Evolutionary conservation across 2,888 invertebrate species (phyloP).

Genomic region (Pharmacophagus antenor): DNA sequence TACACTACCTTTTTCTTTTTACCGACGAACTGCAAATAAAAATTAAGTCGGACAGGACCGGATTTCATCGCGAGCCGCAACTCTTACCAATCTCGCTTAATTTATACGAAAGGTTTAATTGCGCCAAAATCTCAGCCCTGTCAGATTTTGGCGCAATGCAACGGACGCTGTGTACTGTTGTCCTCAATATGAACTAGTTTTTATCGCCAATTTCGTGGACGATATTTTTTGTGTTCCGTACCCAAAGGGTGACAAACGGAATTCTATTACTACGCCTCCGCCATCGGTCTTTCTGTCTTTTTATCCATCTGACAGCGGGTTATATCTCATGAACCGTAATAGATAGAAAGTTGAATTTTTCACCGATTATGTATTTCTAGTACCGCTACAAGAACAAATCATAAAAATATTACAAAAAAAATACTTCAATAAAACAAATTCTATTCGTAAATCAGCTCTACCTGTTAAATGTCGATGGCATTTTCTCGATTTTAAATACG

Average conservation of each 20-base stretch:
- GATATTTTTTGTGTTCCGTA: too few species aligned
- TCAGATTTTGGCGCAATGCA: conserved; percentile 54
- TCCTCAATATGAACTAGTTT: conserved; percentile 23
- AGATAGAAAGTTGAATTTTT: too few species aligned
- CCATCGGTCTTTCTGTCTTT: background rate
- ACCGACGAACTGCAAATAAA: conserved; percentile 45
- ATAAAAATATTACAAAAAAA: too few species aligned
- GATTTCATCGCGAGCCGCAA: conserved; percentile 58
- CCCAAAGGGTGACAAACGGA: too few species aligned
- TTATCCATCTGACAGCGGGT: too few species aligned
- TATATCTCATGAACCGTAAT: too few species aligned
- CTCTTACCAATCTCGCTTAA: conserved; percentile 48
- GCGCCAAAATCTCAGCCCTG: conserved; percentile 25
- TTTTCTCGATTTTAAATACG: too few species aligned
- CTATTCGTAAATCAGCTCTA: too few species aligned
- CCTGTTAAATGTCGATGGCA: too few species aligned
- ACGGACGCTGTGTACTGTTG: conserved; percentile 43
- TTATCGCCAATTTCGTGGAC: conserved; percentile 11
- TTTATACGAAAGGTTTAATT: conserved; percentile 38
- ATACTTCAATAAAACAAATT: too few species aligned
- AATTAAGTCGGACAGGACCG: conserved; percentile 46
- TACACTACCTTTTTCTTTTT: conserved; percentile 38
- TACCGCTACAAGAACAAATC: too few species aligned
- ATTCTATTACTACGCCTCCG: background rate
- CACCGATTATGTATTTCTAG: too few species aligned